Evolutionary conservation across 92 coral and sea anemone species (phyloP), one percentile per base, ranked within the genome.

Genomic region (Diadumene lineata): DNA sequence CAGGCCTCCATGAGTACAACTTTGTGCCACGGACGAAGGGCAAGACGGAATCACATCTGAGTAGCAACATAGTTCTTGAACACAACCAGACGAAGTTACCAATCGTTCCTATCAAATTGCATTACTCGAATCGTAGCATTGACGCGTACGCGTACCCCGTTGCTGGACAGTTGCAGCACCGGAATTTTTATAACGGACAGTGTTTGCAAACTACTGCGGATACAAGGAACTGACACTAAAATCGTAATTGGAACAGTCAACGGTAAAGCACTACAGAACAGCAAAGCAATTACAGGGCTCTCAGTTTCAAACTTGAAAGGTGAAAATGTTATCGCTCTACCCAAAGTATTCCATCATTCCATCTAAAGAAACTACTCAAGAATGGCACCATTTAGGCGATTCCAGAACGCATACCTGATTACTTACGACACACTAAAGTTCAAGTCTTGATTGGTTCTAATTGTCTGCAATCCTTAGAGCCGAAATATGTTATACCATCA

Each of bases 131-230:
- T 31, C 7, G 79, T 48, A 11, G 38, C 23, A 34, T 77, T 21
- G 34, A 22, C 1, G 70, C 74, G 25, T 83, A 79, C 32, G 85
- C 88, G 16, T n/a, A n/a, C n/a, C n/a, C n/a, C n/a, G n/a, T 69
- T 84, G 89, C 71, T 84, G 11, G 80, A 84, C 26, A 69, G 57
- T 65, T 83, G 84, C 50, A 83, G 78, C 44, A 57, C 78, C 8
- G 87, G 87, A 2, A 64, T 80, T 26, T 82, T 86, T 62, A 50
- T 86, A 23, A 48, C 67, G 0, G 70, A 81, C 1, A 79, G 75
- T 25, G 11, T 72, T n/a, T 50, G 30, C 24, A 34, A 56, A 31
- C 17, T 15, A 60, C 46, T 82, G 15, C 48, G 13, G 4, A 69
- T 82, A 11, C 30, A 81, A 16, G 75, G 81, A 28, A 77, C 75